Evolutionary conservation across 2,113 vertebrate genomes (phyloP).

Genomic region (Corvus moneduloides): DNA sequence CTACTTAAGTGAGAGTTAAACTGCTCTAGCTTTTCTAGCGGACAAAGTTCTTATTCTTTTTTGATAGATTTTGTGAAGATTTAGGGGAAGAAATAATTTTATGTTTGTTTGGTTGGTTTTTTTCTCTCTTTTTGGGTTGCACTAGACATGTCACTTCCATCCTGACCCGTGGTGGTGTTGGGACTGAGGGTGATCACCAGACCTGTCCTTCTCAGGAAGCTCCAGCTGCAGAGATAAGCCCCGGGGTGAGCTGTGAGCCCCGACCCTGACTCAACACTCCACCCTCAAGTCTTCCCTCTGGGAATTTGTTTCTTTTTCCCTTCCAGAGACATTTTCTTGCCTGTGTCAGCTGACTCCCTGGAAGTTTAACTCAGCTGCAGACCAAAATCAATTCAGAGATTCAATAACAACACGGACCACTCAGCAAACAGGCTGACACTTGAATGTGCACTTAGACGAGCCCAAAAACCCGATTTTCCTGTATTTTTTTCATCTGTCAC

Average conservation of each 20-base stretch:
- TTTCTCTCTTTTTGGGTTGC: neutral
- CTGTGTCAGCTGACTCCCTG: neutral
- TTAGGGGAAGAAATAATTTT: accelerated
- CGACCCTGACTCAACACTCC: neutral
- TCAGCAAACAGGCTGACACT: neutral
- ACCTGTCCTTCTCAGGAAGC: neutral
- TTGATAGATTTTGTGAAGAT: neutral
- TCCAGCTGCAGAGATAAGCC: neutral
- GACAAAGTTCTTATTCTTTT: neutral
- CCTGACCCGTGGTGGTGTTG: neutral
- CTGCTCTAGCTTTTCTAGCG: neutral
- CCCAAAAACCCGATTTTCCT: neutral
- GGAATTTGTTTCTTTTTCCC: neutral
- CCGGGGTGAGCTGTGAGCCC: neutral
- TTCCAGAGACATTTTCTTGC: neutral
- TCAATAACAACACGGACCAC: neutral
- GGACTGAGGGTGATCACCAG: neutral
- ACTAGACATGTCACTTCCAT: neutral
- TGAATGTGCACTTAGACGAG: neutral
- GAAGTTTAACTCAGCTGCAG: neutral
- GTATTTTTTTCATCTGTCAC: neutral
- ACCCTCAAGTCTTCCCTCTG: neutral
- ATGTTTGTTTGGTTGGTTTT: neutral
- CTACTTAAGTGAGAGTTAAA: neutral
- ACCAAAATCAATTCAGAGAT: neutral